Base-by-base conservation (phyloP, 2,888 invertebrate genomes). In the Caenorhabditis afra region DNA sequence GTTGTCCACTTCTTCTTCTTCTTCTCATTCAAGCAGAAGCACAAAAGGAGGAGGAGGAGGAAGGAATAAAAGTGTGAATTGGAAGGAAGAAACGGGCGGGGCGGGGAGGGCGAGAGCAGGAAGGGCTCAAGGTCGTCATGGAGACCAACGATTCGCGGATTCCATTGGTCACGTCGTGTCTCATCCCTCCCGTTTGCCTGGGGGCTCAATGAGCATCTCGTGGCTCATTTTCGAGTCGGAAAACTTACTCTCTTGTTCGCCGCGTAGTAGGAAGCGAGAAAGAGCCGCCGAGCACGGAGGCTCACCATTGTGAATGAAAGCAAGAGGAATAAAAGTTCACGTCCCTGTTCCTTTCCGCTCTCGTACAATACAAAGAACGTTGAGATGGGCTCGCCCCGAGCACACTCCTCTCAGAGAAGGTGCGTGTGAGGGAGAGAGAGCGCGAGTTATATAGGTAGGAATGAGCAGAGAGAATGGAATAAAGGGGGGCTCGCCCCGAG, bases 191-290 rank as follows among this genome's bases (percentile, higher is more conserved):
- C n/a, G n/a, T n/a, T n/a, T n/a, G n/a, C n/a, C n/a, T n/a, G n/a
- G n/a, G n/a, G 29, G 29, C 29, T 29, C 29, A 29, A 29, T 29
- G 29, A 29, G 29, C 29, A 29, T n/a, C n/a, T n/a, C n/a, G n/a
- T n/a, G n/a, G n/a, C n/a, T n/a, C n/a, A n/a, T 47, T 14, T 7
- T 47, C n/a, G n/a, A n/a, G n/a, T n/a, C n/a, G n/a, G n/a, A 49
- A 4, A 16, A 49, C 61, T 35, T 23, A 79, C 81, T 65, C 67
- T 52, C 47, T 70, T 64, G 59, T 82, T 84, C 7, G 84, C 81
- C 0, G 81, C 73, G 61, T 84, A 84, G 50, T 84, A 84, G 0
- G 82, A 81, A 8, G 79, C 57, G 37, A 81, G 47, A 58, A 84
- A 84, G 10, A 70, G 41, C 1, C 68, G 55, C 16, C 68, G 49